These are phyloP conservation scores for Onchidella celtica DNA, from an alignment of 2,888 invertebrate species.

Conservation along the genomic window DNA sequence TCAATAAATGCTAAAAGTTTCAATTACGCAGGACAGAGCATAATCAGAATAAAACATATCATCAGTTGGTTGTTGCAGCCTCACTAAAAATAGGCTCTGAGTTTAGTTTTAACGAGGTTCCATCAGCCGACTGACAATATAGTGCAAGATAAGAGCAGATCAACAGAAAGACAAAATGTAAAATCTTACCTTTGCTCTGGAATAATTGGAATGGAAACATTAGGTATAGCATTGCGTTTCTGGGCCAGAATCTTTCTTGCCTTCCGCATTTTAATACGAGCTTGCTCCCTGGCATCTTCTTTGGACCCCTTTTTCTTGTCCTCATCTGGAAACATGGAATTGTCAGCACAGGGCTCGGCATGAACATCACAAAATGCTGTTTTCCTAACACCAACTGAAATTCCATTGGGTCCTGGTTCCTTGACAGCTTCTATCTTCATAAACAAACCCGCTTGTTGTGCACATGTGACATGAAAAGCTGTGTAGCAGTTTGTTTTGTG, in stretches of 20 bases:
- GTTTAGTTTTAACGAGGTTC: no score
- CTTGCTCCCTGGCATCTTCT: constrained; percentile 77
- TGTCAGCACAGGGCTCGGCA: constrained; percentile 84
- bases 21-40: no score
- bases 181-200: constrained; percentile 79
- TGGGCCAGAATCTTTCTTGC: constrained; percentile 92
- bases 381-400: constrained; percentile 86
- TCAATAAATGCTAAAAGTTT: no score
- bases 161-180: background rate
- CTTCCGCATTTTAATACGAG: constrained; percentile 90
- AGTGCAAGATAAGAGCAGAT: background rate
- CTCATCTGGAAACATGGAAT: constrained; percentile 74
- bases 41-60: no score
- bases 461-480: constrained; percentile 99
- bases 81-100: no score
- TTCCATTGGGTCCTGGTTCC: constrained; percentile 74
- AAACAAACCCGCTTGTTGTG: constrained; percentile 91
- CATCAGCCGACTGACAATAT: no score
- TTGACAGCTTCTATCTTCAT: constrained; percentile 94
- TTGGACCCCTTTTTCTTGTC: constrained; percentile 66
- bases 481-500: constrained; percentile 97
- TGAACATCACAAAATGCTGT: constrained; percentile 98
- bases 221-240: constrained; percentile 93
- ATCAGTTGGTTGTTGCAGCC: no score
- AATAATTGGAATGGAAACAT: constrained; percentile 95